phyloP scores from a whole-genome alignment of 2,113 vertebrate species.

The Spea multiplicata region DNA sequence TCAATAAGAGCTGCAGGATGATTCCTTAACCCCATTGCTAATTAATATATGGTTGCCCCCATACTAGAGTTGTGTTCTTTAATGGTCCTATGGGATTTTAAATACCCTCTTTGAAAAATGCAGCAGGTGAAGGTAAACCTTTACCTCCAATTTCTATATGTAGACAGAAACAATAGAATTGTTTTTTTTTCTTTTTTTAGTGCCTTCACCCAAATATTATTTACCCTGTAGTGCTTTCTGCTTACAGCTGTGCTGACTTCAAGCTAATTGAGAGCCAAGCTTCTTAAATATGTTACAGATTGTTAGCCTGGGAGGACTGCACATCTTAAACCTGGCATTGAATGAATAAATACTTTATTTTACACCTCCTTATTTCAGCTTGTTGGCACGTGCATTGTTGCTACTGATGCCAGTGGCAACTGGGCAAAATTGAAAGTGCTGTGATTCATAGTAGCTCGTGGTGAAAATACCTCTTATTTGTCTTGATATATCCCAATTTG shows the following conservation, averaged over 20 bases:
- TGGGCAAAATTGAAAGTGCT: constrained; percentile 13
- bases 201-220: background rate
- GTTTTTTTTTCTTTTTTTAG: background rate
- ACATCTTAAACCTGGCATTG: constrained; percentile 40
- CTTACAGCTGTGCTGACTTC: constrained; percentile 34
- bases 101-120: too few relatives aligned
- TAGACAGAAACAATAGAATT: background rate
- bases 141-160: background rate
- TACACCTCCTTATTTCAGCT: constrained; percentile 40
- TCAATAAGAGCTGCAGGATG: constrained; percentile 17
- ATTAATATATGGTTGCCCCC: too few relatives aligned
- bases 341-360: constrained; percentile 39
- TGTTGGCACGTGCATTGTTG: constrained; percentile 26
- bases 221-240: constrained; percentile 18
- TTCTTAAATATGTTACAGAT: constrained; percentile 42
- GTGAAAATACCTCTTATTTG: constrained; percentile 22
- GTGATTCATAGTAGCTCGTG: constrained; percentile 31
- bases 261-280: constrained; percentile 23
- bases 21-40: too few relatives aligned
- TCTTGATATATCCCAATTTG: constrained; percentile 4
- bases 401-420: constrained; percentile 34
- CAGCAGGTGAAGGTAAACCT: too few relatives aligned
- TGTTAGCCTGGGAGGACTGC: constrained; percentile 42
- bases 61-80: too few relatives aligned
- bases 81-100: too few relatives aligned